These are phyloP conservation scores for Vesta saturnalis DNA, from an alignment of 2,888 invertebrate genomes.

Conservation along the genomic window DNA sequence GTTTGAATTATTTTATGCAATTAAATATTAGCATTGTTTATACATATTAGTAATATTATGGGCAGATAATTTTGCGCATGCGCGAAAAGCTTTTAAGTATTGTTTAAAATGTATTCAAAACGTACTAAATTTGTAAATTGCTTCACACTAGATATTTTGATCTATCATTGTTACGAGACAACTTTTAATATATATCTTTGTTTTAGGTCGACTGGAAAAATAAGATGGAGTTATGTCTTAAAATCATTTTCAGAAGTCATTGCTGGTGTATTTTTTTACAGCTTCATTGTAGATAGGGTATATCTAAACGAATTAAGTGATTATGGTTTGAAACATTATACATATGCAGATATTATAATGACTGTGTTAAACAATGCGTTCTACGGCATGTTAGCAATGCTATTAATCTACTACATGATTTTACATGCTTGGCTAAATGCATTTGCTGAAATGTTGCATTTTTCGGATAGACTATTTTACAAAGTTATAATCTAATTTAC, in stretches of 20 bases:
- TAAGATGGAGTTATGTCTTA: background rate
- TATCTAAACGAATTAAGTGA: background rate
- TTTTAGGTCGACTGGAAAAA: background rate
- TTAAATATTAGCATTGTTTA: too few species aligned
- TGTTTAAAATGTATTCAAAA: too few species aligned
- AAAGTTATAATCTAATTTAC: background rate
- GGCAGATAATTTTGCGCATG: too few species aligned
- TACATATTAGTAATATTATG: too few species aligned
- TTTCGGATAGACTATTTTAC: conserved; percentile 16
- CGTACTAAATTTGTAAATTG: too few species aligned
- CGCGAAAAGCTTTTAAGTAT: too few species aligned
- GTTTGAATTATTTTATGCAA: too few species aligned
- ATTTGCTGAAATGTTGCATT: conserved; percentile 8
- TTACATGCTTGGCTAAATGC: conserved; percentile 8
- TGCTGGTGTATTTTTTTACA: background rate
- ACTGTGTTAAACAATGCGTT: background rate
- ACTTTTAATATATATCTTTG: too few species aligned
- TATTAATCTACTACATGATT: background rate
- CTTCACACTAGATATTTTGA: too few species aligned
- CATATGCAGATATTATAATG: background rate
- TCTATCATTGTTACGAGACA: too few species aligned
- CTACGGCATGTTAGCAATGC: background rate
- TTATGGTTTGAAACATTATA: background rate
- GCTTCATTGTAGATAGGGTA: background rate
- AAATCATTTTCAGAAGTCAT: background rate